Evolutionary conservation across 2,888 invertebrate genomes (phyloP).

Genomic region (Argyresthia goedartella): DNA sequence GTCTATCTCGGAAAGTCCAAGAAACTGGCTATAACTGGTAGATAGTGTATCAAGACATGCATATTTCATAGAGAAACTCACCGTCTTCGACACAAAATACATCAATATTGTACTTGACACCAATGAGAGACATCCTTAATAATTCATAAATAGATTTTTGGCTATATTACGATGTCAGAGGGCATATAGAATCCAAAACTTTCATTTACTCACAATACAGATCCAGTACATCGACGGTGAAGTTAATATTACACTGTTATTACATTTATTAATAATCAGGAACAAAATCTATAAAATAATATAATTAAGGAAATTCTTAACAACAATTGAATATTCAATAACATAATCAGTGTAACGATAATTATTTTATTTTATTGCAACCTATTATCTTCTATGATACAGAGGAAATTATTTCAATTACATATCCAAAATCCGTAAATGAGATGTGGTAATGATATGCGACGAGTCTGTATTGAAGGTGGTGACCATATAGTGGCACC

Average conservation of each 20-base stretch:
- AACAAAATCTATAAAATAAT: constrained; percentile 1
- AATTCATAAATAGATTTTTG: no score
- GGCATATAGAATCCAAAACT: neutral
- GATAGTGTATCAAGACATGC: neutral
- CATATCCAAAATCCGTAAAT: no score
- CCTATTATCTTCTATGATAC: neutral
- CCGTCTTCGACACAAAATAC: no score
- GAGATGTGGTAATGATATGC: no score
- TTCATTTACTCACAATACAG: neutral
- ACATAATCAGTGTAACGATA: constrained; percentile 28
- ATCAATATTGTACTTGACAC: constrained; percentile 30
- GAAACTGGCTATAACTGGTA: constrained; percentile 30
- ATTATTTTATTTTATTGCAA: constrained; percentile 10
- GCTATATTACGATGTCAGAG: constrained; percentile 14
- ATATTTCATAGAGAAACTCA: neutral
- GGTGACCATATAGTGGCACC: no score
- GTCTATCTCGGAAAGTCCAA: constrained; percentile 12
- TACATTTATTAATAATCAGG: neutral
- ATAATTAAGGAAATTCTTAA: constrained; percentile 1
- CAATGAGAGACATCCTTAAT: constrained; percentile 15
- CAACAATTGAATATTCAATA: constrained; percentile 23
- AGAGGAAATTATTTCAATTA: no score
- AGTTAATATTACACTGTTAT: constrained; percentile 11
- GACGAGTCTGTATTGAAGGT: no score
- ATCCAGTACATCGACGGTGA: constrained; percentile 1